A percentile compares a stretch with the other conserved stretches of the same genome.
phyloP scores from a whole-genome alignment of 2,888 invertebrate genomes.

The Rhorus exstirpatorius region DNA sequence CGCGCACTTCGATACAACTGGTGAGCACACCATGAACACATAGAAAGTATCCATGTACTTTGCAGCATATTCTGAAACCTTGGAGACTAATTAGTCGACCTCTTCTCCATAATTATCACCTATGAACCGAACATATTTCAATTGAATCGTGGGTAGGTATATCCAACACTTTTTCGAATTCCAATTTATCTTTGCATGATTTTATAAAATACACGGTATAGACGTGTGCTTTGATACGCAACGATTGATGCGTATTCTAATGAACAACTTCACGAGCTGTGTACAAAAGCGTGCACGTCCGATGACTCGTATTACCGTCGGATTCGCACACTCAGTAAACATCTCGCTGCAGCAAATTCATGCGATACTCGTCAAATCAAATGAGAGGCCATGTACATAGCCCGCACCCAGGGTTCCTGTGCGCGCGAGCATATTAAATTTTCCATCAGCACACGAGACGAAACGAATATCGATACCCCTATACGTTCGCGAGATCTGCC shows the following conservation, averaged over 20 bases:
- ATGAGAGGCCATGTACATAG: constrained; percentile 32
- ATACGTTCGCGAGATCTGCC: neutral
- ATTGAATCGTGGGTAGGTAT: neutral
- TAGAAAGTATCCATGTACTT: neutral
- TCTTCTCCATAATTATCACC: constrained; percentile 42
- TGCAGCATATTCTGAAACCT: constrained; percentile 35
- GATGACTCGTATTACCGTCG: constrained; percentile 38
- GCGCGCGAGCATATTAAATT: constrained; percentile 42
- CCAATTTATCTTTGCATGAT: neutral
- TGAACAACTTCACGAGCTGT: neutral
- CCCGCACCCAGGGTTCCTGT: neutral
- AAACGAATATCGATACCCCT: constrained; percentile 31
- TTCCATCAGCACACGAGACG: constrained; percentile 30
- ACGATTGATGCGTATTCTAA: neutral
- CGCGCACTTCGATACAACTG: neutral
- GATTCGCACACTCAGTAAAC: constrained; percentile 47
- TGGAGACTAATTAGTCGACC: constrained; percentile 62
- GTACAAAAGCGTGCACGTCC: neutral
- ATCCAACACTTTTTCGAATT: neutral
- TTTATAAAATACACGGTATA: neutral
- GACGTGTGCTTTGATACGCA: constrained; percentile 9
- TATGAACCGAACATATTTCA: constrained; percentile 10
- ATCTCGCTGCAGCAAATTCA: neutral
- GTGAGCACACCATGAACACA: neutral
- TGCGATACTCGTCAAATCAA: constrained; percentile 38